Conservation (phyloP, 1,140 invertebrate species). For the Latrodectus geometricus region DNA sequence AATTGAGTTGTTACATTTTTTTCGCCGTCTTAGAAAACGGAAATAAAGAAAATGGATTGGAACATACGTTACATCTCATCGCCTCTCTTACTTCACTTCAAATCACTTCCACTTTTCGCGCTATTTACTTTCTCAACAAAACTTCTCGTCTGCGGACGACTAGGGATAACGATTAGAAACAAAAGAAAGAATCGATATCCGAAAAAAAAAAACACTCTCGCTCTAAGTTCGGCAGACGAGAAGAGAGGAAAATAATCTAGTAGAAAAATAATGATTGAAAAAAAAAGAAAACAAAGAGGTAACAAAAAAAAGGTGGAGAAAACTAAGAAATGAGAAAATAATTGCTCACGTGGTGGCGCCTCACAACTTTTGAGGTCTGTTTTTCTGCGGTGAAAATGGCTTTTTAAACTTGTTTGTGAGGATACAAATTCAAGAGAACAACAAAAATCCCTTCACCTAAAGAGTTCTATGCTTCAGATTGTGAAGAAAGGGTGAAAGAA, state of each 20-base stretch:
- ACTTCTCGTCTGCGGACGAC: background rate
- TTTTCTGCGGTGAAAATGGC: conserved; percentile 46
- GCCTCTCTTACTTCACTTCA: background rate
- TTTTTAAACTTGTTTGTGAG: conserved; percentile 54
- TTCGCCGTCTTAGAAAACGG: no score
- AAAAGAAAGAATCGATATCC: background rate
- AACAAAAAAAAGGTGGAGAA: conserved; percentile 33
- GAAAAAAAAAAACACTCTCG: background rate
- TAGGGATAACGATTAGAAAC: background rate
- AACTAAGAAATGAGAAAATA: conserved; percentile 53
- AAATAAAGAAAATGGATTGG: background rate
- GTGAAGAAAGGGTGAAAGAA: background rate
- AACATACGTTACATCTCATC: conserved; percentile 27
- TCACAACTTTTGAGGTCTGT: conserved; percentile 28
- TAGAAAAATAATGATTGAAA: background rate
- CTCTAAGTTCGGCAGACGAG: background rate
- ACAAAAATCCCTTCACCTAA: conserved; percentile 35
- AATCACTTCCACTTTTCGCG: conserved; percentile 38
- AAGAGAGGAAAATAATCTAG: conserved; percentile 8
- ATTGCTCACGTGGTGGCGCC: conserved; percentile 37
- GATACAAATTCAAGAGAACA: conserved; percentile 31
- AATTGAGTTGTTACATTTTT: no score
- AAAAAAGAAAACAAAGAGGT: background rate
- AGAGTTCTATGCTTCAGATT: conserved; percentile 19
- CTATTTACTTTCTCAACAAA: conserved; percentile 34